Conservation (phyloP, 2,113 vertebrate species). For the Rynchops niger region DNA sequence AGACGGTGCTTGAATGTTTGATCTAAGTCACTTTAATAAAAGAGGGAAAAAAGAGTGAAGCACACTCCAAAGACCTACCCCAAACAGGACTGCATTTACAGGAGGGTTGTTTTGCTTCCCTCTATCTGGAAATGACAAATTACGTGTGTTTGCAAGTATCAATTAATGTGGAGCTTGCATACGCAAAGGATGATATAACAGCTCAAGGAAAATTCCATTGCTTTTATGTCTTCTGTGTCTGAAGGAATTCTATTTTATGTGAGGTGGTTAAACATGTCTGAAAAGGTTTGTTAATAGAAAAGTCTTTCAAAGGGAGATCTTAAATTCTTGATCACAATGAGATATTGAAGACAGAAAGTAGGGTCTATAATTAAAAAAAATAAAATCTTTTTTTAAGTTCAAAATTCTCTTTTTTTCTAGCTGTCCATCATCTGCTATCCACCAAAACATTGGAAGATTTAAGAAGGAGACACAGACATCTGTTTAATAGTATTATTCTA, state of each 20-base stretch:
- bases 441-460: neutral
- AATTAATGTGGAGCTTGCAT: constrained; percentile 1
- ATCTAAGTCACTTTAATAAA: constrained; percentile 57
- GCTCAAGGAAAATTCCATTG: neutral
- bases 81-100: neutral
- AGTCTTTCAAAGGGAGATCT: constrained; percentile 46
- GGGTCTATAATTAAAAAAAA: constrained; percentile 11
- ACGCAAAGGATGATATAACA: neutral
- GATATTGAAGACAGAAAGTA: neutral
- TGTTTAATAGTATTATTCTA: neutral
- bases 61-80: neutral
- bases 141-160: neutral
- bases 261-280: constrained; percentile 17
- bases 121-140: neutral
- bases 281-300: constrained; percentile 43
- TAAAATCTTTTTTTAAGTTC: neutral
- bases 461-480: neutral
- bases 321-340: constrained; percentile 35
- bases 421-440: neutral
- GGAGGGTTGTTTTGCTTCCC: neutral
- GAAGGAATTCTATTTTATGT: constrained; percentile 5
- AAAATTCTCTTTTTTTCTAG: neutral
- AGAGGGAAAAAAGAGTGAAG: neutral
- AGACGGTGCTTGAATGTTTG: constrained; percentile 61
- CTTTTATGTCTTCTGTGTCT: neutral